Evolutionary conservation across 2,113 vertebrate genomes (phyloP), one percentile per base, ranked within the genome.

Genomic region (Chamaetylas fuelleborni): DNA sequence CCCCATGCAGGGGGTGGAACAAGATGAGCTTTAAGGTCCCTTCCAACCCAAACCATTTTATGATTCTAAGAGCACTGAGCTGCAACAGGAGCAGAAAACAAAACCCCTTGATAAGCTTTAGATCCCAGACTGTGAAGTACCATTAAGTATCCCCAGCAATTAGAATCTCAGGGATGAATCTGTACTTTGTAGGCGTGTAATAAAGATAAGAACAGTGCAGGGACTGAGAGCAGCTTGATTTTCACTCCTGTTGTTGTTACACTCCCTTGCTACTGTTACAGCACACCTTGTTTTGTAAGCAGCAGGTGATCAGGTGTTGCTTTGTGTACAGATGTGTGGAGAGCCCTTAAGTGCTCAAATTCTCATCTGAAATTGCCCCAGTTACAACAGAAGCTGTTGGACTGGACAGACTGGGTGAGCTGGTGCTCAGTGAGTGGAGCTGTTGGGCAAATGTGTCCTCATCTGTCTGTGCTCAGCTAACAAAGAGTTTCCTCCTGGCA

Each of bases 371-470:
- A 85, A 60, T 92, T 62, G 56, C 45, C 45, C 70, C 50, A 19
- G 71, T 95, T 96, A 45, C 90, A 90, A 20, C 92, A 86, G 74
- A 85, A 88, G 90, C 76, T 83, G 94, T 40, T 78, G 53, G 58
- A 90, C 93, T 11, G 72, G 96, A 80, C 82, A 43, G 0, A 88
- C 96, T 78, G 92, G 96, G 77, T 74, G 43, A 86, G 51, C 95
- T 78, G 79, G 93, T 70, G 80, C 70, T 92, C 57, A 58, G 17
- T 45, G 36, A 70, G 71, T 14, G 60, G 56, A 85, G 66, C 43
- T 86, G 50, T 58, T 92, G 86, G 90, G 90, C 67, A 94, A 92
- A 94, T 33, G 23, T 1, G 40, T 80, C 73, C 58, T 79, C 0
- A 0, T 91, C 61, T 91, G 58, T 50, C 16, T 77, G 72, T 73